Conservation (phyloP, 2,888 invertebrate species). For the Choristoneura rosaceana region DNA sequence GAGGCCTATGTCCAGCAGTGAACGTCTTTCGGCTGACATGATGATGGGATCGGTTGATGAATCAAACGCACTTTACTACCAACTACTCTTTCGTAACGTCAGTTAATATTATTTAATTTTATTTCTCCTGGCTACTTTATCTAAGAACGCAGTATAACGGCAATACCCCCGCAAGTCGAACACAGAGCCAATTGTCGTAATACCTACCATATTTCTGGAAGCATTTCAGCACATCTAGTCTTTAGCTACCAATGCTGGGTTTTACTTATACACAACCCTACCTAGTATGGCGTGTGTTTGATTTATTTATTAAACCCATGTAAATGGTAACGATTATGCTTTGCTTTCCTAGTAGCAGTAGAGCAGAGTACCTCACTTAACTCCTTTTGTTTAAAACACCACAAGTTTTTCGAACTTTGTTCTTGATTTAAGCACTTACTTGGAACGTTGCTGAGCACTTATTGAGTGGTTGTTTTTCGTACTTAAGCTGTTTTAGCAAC, state of each 20-base stretch:
- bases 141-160: too few species aligned
- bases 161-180: too few species aligned
- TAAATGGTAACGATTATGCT: conserved; percentile 61
- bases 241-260: too few species aligned
- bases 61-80: too few species aligned
- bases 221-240: not conserved
- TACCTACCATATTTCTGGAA: too few species aligned
- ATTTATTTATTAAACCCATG: conserved; percentile 59
- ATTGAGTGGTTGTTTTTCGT: not conserved
- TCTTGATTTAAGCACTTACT: not conserved
- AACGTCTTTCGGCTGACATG: too few species aligned
- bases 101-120: too few species aligned
- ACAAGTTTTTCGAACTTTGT: not conserved
- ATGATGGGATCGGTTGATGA: too few species aligned
- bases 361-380: not conserved
- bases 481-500: not conserved
- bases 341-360: conserved; percentile 47
- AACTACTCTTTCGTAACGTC: too few species aligned
- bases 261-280: not conserved
- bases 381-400: not conserved
- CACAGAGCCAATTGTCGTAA: too few species aligned
- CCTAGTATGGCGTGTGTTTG: conserved; percentile 50
- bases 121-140: too few species aligned
- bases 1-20: too few species aligned
- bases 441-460: not conserved